Evolutionary conservation across 2,113 vertebrate genomes (phyloP), one percentile per base, ranked within the genome.

Genomic region (Phrynocephalus versicolor): DNA sequence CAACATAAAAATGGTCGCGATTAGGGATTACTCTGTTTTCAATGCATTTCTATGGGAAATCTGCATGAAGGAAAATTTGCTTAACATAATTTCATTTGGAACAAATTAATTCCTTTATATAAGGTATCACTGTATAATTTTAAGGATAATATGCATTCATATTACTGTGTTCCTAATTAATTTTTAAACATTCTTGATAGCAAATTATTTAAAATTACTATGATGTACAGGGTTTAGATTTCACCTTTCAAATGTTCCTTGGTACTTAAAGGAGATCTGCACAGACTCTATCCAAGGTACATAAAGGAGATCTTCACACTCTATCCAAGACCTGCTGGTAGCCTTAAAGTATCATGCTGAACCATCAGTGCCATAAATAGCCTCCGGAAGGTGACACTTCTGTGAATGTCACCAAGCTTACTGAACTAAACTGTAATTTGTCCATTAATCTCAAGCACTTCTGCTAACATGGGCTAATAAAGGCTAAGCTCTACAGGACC

Each of bases 321-420:
- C 89, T 14, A 89, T 87, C 83, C 88, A 92, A 84, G 81, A 73
- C 79, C 81, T 89, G 86, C 77, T 65, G 84, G 64, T 93, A 87
- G 85, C 91, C 84, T 92, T 83, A 92, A 89, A 93, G 89, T 80
- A 69, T 45, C 62, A 74, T 74, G 90, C 88, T 85, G 94, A 90
- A 94, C 76, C 88, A 85, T 88, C 91, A 75, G 5, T 23, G 85
- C 92, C 91, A 93, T 87, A 94, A 94, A 94, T 93, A 94, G 87
- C 88, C 64, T 85, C 79, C 76, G 88, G 88, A 92, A 94, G 91
- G 92, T 93, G 93, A 94, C 91, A 88, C 85, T 90, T 35, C 35
- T 39, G 0, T 85, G 92, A 91, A 92, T 85, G 88, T 84, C 88
- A 85, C 86, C 79, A 69, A 85, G 83, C 83, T 84, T 85, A 84